Percentiles rank a stretch among this genome's conserved stretches.
These are phyloP conservation scores for Tethya wilhelma DNA, from an alignment of 37 sponge, comb jelly and placozoan genomes.

Conservation along the genomic window DNA sequence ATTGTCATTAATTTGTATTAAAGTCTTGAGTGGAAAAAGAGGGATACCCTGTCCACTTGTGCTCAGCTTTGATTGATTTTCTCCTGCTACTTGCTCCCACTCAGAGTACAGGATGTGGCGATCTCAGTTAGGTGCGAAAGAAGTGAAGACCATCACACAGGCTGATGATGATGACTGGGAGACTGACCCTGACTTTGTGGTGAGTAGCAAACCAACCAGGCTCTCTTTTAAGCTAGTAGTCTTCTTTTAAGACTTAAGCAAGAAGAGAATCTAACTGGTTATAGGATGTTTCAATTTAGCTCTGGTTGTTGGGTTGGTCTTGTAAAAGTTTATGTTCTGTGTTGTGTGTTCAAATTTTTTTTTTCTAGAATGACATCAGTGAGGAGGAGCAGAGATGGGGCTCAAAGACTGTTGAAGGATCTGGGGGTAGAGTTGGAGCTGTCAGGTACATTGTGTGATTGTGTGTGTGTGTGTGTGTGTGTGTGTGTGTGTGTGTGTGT, in stretches of 20 bases:
- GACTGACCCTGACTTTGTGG: conserved; percentile 97
- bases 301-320: background rate
- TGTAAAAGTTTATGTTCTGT: background rate
- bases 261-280: background rate
- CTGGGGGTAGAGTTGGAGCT: conserved; percentile 54
- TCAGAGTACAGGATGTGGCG: conserved; percentile 68
- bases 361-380: conserved; percentile 71
- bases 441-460: conserved; percentile 34
- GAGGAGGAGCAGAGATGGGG: conserved; percentile 92
- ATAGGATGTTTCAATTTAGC: background rate
- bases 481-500: too few species aligned
- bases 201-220: conserved; percentile 17
- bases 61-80: too few species aligned
- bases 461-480: too few species aligned
- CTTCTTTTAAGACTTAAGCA: background rate
- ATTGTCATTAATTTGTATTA: too few species aligned
- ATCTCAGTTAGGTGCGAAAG: conserved; percentile 42
- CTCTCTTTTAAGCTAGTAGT: background rate
- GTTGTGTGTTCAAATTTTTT: background rate
- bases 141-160: conserved; percentile 56
- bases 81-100: too few species aligned
- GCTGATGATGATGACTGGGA: conserved; percentile 98
- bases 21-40: too few species aligned
- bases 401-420: conserved; percentile 93
- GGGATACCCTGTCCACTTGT: too few species aligned